phyloP scores from a whole-genome alignment of 2,888 invertebrate species.

The Ligdia adustata region DNA sequence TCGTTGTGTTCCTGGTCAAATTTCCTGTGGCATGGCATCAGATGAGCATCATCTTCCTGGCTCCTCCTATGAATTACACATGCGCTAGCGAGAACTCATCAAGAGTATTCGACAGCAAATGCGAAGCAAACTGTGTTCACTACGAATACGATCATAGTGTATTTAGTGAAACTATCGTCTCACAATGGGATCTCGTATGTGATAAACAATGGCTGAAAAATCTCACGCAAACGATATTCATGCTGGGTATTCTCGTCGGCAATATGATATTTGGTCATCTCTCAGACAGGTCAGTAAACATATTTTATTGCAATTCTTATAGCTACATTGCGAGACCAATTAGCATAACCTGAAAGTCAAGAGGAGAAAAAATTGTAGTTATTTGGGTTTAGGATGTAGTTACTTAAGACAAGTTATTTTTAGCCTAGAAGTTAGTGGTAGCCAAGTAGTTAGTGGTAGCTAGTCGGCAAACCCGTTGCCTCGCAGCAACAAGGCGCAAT shows the following conservation, averaged over 20 bases:
- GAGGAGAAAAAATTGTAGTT: too few species aligned
- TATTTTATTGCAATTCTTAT: slow-evolving; percentile 12
- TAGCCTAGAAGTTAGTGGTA: too few species aligned
- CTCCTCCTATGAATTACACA: slow-evolving; percentile 85
- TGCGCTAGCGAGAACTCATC: slow-evolving; percentile 61
- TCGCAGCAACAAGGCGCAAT: too few species aligned
- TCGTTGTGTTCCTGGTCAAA: slow-evolving; percentile 88
- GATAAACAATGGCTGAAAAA: slow-evolving; percentile 86
- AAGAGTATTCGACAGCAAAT: slow-evolving; percentile 72
- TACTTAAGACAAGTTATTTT: slow-evolving; percentile 53
- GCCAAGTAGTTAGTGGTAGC: too few species aligned
- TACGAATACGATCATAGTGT: slow-evolving; percentile 85
- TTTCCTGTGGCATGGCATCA: slow-evolving; percentile 93
- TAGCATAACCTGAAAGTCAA: slow-evolving; percentile 70
- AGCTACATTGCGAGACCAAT: slow-evolving; percentile 49
- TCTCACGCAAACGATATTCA: slow-evolving; percentile 90
- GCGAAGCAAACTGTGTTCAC: slow-evolving; percentile 80
- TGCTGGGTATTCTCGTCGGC: slow-evolving; percentile 90
- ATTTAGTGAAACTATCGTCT: slow-evolving; percentile 89
- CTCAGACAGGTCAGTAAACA: slow-evolving; percentile 87
- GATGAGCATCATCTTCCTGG: slow-evolving; percentile 90
- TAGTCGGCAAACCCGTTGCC: too few species aligned
- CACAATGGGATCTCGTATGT: slow-evolving; percentile 91
- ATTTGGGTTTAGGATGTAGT: slow-evolving; percentile 59
- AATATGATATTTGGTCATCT: slow-evolving; percentile 89